Percentiles rank a stretch among this genome's conserved stretches.
Evolutionary conservation across 2,888 invertebrate genomes (phyloP).

Genomic region (Itoplectis maculator): DNA sequence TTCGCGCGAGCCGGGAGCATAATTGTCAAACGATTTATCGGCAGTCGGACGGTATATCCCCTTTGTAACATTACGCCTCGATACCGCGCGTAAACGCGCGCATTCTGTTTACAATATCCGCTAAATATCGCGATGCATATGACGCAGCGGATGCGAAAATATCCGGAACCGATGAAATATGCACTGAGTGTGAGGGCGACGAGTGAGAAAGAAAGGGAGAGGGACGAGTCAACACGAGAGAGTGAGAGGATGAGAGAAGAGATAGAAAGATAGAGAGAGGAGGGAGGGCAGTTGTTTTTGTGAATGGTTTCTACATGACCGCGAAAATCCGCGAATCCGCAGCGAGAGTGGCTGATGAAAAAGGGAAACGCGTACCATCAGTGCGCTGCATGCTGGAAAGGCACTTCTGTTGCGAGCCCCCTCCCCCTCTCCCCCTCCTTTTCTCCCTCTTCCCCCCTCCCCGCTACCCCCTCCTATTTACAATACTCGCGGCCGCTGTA

Average conservation of each 20-base stretch:
- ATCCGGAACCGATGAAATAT: not conserved
- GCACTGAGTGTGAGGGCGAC: not conserved
- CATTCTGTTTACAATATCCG: too few relatives aligned
- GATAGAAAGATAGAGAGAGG: too few relatives aligned
- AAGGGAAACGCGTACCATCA: constrained; percentile 40
- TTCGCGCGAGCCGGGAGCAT: too few relatives aligned
- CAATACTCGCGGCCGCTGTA: constrained; percentile 26
- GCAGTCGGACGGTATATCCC: not conserved
- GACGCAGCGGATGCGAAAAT: too few relatives aligned
- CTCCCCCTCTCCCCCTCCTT: constrained; percentile 7
- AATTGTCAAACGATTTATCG: too few relatives aligned
- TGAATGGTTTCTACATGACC: constrained; percentile 43
- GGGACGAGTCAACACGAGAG: constrained; percentile 23
- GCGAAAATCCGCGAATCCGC: constrained; percentile 36
- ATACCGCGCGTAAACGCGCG: too few relatives aligned
- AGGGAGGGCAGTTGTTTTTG: constrained; percentile 26
- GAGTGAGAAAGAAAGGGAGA: not conserved
- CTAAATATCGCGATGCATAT: not conserved
- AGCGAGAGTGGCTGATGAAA: constrained; percentile 55
- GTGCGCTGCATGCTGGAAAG: constrained; percentile 29
- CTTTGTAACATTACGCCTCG: constrained; percentile 4
- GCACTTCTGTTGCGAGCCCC: constrained; percentile 37
- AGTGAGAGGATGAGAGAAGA: too few relatives aligned
- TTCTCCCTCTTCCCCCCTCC: too few relatives aligned
- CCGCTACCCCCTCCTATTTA: constrained; percentile 36